Conservation (phyloP, 2,888 invertebrate genomes). For the Idaea dimidiata region DNA sequence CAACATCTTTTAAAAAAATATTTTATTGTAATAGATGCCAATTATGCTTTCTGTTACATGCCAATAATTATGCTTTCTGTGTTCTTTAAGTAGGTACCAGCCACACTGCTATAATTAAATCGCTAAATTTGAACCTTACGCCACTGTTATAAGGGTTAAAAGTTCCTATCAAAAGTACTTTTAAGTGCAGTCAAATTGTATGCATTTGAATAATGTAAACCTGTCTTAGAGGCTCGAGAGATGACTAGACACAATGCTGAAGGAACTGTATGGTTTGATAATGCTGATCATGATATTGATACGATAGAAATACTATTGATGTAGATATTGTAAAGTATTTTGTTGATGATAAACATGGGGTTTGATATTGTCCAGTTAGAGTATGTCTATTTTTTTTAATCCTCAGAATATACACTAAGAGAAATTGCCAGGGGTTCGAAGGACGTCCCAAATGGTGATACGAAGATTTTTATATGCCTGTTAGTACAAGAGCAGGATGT, state of each 20-base stretch:
- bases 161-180: conserved; percentile 28
- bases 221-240: conserved; percentile 64
- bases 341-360: background rate
- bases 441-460: too few relatives aligned
- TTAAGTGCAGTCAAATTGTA: conserved; percentile 47
- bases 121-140: conserved; percentile 32
- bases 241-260: conserved; percentile 74
- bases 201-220: conserved; percentile 77
- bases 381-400: too few relatives aligned
- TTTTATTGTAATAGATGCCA: too few relatives aligned
- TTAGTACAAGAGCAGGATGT: too few relatives aligned
- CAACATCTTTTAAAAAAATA: too few relatives aligned
- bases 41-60: conserved; percentile 59
- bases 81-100: background rate
- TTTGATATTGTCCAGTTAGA: too few relatives aligned
- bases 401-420: too few relatives aligned
- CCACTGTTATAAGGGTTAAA: conserved; percentile 11
- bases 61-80: conserved; percentile 55
- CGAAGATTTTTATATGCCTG: too few relatives aligned
- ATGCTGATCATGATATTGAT: conserved; percentile 36
- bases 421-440: too few relatives aligned
- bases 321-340: background rate
- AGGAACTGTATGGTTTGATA: conserved; percentile 51
- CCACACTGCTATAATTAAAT: background rate
- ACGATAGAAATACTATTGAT: conserved; percentile 11